phyloP scores from a whole-genome alignment of 2,113 vertebrate genomes.

The Indicator maculatus region DNA sequence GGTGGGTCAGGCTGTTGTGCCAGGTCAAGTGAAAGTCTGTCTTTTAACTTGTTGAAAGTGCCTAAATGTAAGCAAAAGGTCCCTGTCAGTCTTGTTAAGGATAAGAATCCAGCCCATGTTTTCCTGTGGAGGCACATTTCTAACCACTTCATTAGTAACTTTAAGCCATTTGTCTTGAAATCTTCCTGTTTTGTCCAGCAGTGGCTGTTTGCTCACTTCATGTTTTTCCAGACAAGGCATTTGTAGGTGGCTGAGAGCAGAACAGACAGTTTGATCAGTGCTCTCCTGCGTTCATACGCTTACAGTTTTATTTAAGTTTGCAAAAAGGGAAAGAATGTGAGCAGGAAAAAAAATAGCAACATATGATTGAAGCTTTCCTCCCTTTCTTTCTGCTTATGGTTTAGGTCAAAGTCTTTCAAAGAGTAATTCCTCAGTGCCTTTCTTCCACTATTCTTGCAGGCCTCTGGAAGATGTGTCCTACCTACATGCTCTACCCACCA shows the following conservation, averaged over 20 bases:
- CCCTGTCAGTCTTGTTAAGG: not conserved
- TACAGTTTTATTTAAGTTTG: not conserved
- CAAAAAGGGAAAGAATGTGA: not conserved
- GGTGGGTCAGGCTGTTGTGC: rapidly evolving
- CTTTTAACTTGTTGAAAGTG: not conserved
- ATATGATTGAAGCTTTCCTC: not conserved
- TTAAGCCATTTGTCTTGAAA: constrained; percentile 41
- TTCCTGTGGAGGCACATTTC: not conserved
- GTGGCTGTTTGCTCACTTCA: not conserved
- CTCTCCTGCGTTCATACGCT: not conserved
- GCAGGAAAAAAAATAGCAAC: not conserved
- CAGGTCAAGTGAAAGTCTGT: not conserved
- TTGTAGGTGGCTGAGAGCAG: constrained; percentile 30
- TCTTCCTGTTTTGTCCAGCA: constrained; percentile 62
- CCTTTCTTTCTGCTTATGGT: rapidly evolving
- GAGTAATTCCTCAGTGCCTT: not conserved
- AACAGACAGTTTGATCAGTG: not conserved
- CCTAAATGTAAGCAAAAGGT: not conserved
- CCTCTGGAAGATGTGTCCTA: not conserved
- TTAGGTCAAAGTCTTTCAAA: not conserved
- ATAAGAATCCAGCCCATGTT: not conserved
- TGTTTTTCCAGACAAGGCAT: constrained; percentile 15
- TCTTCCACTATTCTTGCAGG: not conserved
- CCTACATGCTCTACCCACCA: not conserved
- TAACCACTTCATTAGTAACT: not conserved